Percentiles rank a stretch among this genome's conserved stretches.
phyloP scores from a whole-genome alignment of 2,888 invertebrate genomes.

The Drosophila paramelanica region DNA sequence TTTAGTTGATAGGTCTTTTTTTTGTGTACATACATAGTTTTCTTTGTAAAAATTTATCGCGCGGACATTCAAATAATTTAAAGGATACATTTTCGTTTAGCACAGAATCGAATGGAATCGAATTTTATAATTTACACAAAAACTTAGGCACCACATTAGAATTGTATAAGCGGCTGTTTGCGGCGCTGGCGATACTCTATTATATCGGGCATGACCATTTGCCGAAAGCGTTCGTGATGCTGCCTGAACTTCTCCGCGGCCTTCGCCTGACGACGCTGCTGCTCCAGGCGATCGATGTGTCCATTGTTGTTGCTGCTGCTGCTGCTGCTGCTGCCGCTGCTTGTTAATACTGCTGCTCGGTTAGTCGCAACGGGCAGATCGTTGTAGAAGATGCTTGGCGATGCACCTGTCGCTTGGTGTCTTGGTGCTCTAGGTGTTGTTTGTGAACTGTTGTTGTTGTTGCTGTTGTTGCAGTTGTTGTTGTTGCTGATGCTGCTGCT shows the following conservation, averaged over 20 bases:
- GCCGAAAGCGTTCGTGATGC: slow-evolving; percentile 79
- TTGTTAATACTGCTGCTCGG: slow-evolving; percentile 50
- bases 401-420: slow-evolving; percentile 17
- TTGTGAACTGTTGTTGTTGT: slow-evolving; percentile 28
- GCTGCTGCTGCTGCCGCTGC: slow-evolving; percentile 42
- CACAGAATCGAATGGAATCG: slow-evolving; percentile 39
- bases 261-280: slow-evolving; percentile 32
- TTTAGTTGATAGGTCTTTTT: slow-evolving; percentile 19
- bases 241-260: slow-evolving; percentile 64
- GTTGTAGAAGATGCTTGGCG: slow-evolving; percentile 43
- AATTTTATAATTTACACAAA: slow-evolving; percentile 17
- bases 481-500: slow-evolving; percentile 3
- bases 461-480: slow-evolving; percentile 12
- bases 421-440: slow-evolving; percentile 37
- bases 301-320: slow-evolving; percentile 24
- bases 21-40: slow-evolving; percentile 19
- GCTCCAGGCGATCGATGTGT: slow-evolving; percentile 35
- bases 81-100: slow-evolving; percentile 44
- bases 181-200: slow-evolving; percentile 72
- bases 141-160: slow-evolving; percentile 62
- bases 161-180: slow-evolving; percentile 81
- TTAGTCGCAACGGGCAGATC: slow-evolving; percentile 24
- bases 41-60: slow-evolving; percentile 24
- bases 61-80: slow-evolving; percentile 43
- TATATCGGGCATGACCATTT: slow-evolving; percentile 79